Conservation (phyloP, 2,113 vertebrate species). For the Ceyx margarethae region DNA sequence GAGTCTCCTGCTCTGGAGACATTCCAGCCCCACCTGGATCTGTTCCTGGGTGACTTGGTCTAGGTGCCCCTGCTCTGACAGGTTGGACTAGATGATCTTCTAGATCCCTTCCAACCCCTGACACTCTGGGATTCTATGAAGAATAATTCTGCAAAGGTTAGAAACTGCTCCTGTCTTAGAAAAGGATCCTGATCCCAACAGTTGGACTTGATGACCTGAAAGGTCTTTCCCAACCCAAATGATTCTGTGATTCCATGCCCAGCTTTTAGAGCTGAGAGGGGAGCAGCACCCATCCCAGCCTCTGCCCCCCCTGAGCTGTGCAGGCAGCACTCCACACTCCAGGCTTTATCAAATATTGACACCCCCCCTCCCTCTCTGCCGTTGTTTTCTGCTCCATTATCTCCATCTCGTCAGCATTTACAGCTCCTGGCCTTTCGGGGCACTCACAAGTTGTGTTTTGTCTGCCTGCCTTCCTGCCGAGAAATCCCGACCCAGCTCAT, state of each 20-base stretch:
- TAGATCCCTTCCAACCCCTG: no score
- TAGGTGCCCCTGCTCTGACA: no score
- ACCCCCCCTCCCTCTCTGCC: neutral
- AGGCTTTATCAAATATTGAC: conserved; percentile 26
- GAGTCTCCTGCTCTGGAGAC: no score
- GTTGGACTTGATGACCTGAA: neutral
- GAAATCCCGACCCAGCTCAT: neutral
- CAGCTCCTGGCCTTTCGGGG: neutral
- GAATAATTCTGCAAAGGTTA: neutral
- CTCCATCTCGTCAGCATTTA: neutral
- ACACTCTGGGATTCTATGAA: no score
- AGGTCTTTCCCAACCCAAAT: neutral
- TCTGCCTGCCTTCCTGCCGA: neutral
- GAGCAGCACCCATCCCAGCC: neutral
- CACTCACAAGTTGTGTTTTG: neutral
- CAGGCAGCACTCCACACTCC: neutral
- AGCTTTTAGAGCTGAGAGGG: neutral
- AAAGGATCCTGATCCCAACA: no score
- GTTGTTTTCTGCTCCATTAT: conserved; percentile 49
- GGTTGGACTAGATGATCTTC: no score
- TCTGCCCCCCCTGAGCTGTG: neutral
- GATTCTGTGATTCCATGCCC: neutral
- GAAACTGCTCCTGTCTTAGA: neutral
- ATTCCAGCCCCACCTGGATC: no score
- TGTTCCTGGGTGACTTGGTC: no score